Evolutionary conservation across 1,140 invertebrate species (phyloP).

Genomic region (Papilio polytes): DNA sequence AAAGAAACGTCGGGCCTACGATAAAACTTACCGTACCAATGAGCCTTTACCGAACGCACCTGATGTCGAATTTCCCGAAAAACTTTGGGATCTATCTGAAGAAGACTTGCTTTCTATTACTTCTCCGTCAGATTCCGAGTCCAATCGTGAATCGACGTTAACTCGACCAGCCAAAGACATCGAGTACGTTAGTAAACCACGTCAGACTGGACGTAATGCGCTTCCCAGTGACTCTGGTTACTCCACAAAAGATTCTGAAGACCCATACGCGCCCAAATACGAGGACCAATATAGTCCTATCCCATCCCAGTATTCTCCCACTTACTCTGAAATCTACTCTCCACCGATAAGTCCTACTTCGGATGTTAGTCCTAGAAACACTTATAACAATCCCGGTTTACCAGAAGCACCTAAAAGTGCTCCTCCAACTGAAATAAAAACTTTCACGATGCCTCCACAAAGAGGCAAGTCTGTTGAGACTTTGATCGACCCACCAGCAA

Average conservation of each 20-base stretch:
- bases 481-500: slow-evolving; percentile 68
- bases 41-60: slow-evolving; percentile 91
- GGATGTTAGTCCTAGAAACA: slow-evolving; percentile 71
- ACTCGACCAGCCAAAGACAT: slow-evolving; percentile 85
- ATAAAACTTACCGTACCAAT: slow-evolving; percentile 91
- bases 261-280: slow-evolving; percentile 71
- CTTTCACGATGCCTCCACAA: slow-evolving; percentile 74
- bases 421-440: slow-evolving; percentile 72
- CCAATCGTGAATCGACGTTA: slow-evolving; percentile 80
- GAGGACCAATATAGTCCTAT: slow-evolving; percentile 77
- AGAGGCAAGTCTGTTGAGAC: slow-evolving; percentile 79
- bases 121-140: slow-evolving; percentile 85
- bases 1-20: slow-evolving; percentile 89
- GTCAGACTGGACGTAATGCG: slow-evolving; percentile 83
- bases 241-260: slow-evolving; percentile 77
- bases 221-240: slow-evolving; percentile 80
- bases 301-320: slow-evolving; percentile 76
- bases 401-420: slow-evolving; percentile 81
- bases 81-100: slow-evolving; percentile 90
- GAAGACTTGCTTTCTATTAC: slow-evolving; percentile 85
- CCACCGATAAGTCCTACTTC: slow-evolving; percentile 77
- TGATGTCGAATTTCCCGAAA: slow-evolving; percentile 90
- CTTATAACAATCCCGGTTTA: slow-evolving; percentile 69
- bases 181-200: slow-evolving; percentile 80
- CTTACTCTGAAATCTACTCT: slow-evolving; percentile 81